Evolutionary conservation across 1,140 invertebrate species (phyloP).

Genomic region (Drosophila sulfurigaster): DNA sequence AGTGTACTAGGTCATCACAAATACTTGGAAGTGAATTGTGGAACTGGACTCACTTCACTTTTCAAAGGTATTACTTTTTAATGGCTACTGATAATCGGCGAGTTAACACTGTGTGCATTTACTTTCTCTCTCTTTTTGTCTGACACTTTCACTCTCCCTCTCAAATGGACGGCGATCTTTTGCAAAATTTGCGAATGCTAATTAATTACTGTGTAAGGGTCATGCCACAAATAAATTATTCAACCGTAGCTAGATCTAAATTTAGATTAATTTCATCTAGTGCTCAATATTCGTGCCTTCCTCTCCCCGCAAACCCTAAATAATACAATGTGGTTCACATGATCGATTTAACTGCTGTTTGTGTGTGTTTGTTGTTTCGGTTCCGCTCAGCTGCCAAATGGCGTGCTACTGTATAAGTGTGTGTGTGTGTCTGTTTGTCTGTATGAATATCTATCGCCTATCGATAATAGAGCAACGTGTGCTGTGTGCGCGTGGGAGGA

Average conservation of each 20-base stretch:
- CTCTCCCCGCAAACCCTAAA: not conserved
- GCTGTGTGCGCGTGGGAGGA: not conserved
- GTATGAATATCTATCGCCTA: conserved; percentile 6
- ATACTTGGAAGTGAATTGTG: too few relatives aligned
- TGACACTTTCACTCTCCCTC: conserved; percentile 3
- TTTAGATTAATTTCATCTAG: conserved; percentile 14
- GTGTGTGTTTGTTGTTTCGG: conserved; percentile 4
- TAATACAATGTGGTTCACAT: conserved; percentile 18
- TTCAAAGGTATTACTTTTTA: too few relatives aligned
- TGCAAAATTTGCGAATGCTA: not conserved
- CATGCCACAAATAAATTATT: not conserved
- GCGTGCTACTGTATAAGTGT: not conserved
- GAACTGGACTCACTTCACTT: too few relatives aligned
- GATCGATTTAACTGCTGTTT: not conserved
- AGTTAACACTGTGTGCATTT: not conserved
- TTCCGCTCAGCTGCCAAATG: conserved; percentile 9
- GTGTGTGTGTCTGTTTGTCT: not conserved
- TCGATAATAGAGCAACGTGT: not conserved
- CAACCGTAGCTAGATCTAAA: conserved; percentile 11
- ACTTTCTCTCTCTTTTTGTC: not conserved
- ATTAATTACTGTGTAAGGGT: not conserved
- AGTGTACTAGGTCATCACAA: conserved; percentile 8
- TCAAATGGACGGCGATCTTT: not conserved
- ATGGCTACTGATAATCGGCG: too few relatives aligned
- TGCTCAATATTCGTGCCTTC: not conserved